Base-by-base conservation (phyloP, 2,113 vertebrate genomes). In the Malurus cyaneus region DNA sequence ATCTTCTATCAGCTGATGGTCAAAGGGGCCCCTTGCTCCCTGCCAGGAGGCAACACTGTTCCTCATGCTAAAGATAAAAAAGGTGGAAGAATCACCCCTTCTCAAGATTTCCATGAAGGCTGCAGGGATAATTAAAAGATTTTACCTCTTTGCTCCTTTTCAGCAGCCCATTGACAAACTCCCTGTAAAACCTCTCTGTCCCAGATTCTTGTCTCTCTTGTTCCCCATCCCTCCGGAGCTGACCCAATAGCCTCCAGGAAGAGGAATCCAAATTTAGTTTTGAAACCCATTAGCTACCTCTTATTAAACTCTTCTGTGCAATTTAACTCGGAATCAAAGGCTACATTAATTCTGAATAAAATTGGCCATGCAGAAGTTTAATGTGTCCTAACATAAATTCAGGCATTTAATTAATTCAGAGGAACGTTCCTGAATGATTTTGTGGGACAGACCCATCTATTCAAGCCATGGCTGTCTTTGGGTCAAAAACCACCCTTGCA, bases 321-420 rank as follows among this genome's bases (percentile, higher is more conserved):
- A 64, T 92, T 94, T 93, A 86, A 86, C 88, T 92, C 0, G 0
- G 65, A 84, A 87, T 80, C 83, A 93, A 94, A 92, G 61, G 77
- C 76, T 81, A 42, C 61, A 81, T 92, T 96, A 93, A 86, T 92
- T 96, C 80, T n/a, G 61, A 76, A 71, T 85, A 87, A 95, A 96
- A 87, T 39, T 42, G 15, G 31, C 87, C 69, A 42, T 69, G 86
- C 44, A 79, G 61, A 91, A 81, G 44, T 92, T 88, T 93, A 88
- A 91, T 84, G 69, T 83, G 70, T 65, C 77, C 87, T 91, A 93
- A 92, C 86, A 79, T 46, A 88, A 94, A 94, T 79, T 67, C 1
- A 8, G 64, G 13, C 60, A 74, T 60, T 88, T 93, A 78, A 93
- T 81, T 86, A 86, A 87, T 91, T 92, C 65, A 53, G 44, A 31